A percentile compares a stretch with the other conserved stretches of the same genome.
phyloP scores from a whole-genome alignment of 2,797 vertebrate species.

The Gambusia yucatana region DNA sequence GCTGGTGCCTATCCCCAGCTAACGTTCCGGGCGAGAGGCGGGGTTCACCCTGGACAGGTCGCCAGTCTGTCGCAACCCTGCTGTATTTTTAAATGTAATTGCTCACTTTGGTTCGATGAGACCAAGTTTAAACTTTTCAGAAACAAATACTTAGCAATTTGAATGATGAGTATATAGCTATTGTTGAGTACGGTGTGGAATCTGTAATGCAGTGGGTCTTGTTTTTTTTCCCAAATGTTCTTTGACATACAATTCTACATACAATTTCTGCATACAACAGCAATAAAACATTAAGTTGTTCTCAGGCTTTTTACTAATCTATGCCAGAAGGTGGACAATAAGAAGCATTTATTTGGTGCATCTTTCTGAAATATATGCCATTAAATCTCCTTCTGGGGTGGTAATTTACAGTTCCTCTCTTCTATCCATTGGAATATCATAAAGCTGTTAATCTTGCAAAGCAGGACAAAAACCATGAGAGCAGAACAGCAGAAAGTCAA shows the following conservation, averaged over 20 bases:
- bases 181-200: not conserved
- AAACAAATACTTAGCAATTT: not conserved
- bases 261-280: not conserved
- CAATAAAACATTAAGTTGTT: not conserved
- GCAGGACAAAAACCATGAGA: conserved; percentile 27
- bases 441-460: conserved; percentile 28
- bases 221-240: not conserved
- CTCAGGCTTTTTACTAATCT: not conserved
- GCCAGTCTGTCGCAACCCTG: no score
- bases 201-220: not conserved
- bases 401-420: conserved; percentile 17
- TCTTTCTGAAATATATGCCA: not conserved
- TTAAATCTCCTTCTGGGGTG: not conserved
- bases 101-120: not conserved
- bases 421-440: conserved; percentile 11
- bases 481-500: conserved; percentile 25
- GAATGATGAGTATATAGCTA: not conserved
- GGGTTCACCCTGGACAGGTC: no score
- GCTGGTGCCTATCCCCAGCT: no score
- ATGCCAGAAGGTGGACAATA: not conserved
- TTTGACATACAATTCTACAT: not conserved
- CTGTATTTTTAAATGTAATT: not conserved
- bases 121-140: not conserved
- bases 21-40: no score
- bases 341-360: not conserved